Conservation (phyloP, 1,140 invertebrate species). For the Drosophila pectinifera region DNA sequence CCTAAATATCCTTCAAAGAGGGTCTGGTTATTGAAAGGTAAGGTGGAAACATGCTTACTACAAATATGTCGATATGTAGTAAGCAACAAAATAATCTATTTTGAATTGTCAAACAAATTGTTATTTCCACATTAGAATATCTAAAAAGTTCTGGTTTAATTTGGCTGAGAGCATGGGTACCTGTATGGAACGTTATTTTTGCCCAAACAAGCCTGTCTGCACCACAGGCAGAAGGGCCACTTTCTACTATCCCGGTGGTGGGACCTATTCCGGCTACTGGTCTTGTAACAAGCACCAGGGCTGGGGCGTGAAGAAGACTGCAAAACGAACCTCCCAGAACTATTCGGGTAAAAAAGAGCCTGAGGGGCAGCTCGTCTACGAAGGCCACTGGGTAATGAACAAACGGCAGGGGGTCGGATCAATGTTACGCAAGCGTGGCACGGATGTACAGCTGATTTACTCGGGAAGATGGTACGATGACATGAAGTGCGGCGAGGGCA, state of each 20-base stretch:
- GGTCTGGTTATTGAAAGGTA: constrained; percentile 2
- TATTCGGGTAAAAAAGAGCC: constrained; percentile 46
- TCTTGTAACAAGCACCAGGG: constrained; percentile 60
- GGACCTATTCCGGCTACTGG: constrained; percentile 72
- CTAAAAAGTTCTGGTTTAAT: constrained; percentile 22
- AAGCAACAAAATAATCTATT: constrained; percentile 10
- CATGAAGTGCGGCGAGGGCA: constrained; percentile 85
- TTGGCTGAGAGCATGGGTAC: constrained; percentile 40
- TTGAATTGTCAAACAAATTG: constrained; percentile 16
- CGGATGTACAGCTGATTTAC: constrained; percentile 78
- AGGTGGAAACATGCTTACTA: not conserved
- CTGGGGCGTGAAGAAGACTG: constrained; percentile 50
- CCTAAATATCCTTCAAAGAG: not conserved
- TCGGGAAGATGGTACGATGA: constrained; percentile 86
- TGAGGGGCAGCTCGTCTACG: constrained; percentile 84
- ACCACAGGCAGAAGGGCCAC: constrained; percentile 56
- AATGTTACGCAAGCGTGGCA: constrained; percentile 62
- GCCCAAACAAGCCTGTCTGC: constrained; percentile 55
- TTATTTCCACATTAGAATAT: constrained; percentile 17
- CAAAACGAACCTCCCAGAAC: constrained; percentile 30
- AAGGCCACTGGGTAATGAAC: constrained; percentile 86
- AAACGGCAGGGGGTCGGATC: constrained; percentile 86
- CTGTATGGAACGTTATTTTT: constrained; percentile 49
- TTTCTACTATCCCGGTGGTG: constrained; percentile 68
- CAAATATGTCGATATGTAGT: constrained; percentile 2